Evolutionary conservation across 2,888 invertebrate genomes (phyloP).

Genomic region (Troilus luridus): DNA sequence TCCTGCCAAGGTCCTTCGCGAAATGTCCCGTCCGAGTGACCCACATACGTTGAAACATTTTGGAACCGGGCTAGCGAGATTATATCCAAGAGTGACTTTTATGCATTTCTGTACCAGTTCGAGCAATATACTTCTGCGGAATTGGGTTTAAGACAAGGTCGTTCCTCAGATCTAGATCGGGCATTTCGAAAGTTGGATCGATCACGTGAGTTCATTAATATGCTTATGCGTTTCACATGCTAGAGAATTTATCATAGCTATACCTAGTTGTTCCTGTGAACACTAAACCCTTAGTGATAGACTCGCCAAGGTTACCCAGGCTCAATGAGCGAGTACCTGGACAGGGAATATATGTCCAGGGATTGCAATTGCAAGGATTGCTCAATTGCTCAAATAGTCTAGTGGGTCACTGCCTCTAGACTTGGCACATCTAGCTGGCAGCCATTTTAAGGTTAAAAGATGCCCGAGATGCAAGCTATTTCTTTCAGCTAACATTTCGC

Average conservation of each 20-base stretch:
- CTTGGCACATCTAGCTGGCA: not conserved
- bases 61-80: not conserved
- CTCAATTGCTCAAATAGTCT: constrained; percentile 13
- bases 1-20: not conserved
- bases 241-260: not conserved
- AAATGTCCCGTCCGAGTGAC: not conserved
- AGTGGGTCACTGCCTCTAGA: not conserved
- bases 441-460: constrained; percentile 3
- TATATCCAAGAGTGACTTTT: not conserved
- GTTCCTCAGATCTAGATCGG: not conserved
- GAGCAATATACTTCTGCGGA: not conserved
- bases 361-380: too few species aligned
- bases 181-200: not conserved
- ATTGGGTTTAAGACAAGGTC: not conserved
- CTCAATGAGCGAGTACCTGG: not conserved
- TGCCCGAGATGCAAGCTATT: not conserved
- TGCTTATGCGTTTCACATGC: not conserved
- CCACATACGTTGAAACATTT: not conserved
- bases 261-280: not conserved
- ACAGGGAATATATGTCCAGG: constrained; percentile 8
- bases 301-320: not conserved
- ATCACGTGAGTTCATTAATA: too few species aligned
- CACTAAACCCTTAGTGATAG: not conserved
- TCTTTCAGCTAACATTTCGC: not conserved
- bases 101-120: not conserved